These are phyloP conservation scores for Acanthosepion lycidas DNA, from an alignment of 2,888 invertebrate genomes.

Conservation along the genomic window DNA sequence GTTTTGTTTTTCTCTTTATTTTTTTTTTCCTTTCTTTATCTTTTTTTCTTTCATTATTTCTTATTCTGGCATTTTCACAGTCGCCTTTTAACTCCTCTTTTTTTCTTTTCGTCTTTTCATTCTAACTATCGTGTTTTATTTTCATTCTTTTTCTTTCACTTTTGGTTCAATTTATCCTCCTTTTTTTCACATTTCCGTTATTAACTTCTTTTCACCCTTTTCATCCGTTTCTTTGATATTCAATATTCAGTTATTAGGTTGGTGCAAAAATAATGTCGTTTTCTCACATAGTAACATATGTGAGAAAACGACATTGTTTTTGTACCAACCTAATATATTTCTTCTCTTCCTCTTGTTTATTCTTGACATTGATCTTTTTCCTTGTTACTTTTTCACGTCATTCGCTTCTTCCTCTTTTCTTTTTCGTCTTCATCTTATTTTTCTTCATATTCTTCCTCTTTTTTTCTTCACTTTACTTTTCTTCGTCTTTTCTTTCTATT, in stretches of 20 bases:
- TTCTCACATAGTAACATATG: too few relatives aligned
- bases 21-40: background rate
- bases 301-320: too few relatives aligned
- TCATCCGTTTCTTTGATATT: too few relatives aligned
- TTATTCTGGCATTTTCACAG: background rate
- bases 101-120: background rate
- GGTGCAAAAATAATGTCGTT: too few relatives aligned
- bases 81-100: background rate
- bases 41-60: background rate
- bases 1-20: background rate
- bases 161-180: background rate
- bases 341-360: too few relatives aligned
- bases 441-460: background rate
- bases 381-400: background rate
- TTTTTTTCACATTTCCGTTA: background rate
- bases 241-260: too few relatives aligned
- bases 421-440: background rate
- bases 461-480: background rate
- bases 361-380: background rate
- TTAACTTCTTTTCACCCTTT: background rate
- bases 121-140: background rate
- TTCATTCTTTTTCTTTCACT: background rate
- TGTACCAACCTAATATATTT: too few relatives aligned
- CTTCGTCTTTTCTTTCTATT: background rate
- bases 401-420: background rate